A percentile compares a stretch with the other conserved stretches of the same genome.
Conservation (phyloP, 2,888 invertebrate species). For the Diloba caeruleocephala region DNA sequence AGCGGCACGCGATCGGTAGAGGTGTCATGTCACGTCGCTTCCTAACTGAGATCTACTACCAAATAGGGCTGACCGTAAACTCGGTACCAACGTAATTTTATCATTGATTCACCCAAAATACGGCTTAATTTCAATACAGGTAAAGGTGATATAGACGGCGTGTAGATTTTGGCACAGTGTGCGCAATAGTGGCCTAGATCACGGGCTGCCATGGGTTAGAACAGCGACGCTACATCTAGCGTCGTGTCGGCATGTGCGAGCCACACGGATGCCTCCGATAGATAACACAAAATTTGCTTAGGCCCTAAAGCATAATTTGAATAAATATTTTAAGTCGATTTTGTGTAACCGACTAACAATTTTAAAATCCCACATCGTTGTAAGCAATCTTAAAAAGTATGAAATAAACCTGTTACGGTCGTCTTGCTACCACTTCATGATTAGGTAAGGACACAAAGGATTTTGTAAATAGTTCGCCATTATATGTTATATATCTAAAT, state of each 20-base stretch:
- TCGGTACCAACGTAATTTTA: constrained; percentile 25
- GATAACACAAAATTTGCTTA: constrained; percentile 74
- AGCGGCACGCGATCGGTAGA: constrained; percentile 70
- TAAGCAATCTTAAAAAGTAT: too few species aligned
- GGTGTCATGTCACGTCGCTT: constrained; percentile 72
- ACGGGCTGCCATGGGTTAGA: constrained; percentile 63
- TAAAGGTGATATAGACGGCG: constrained; percentile 15
- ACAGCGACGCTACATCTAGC: constrained; percentile 58
- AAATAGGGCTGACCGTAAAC: constrained; percentile 69
- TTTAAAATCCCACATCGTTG: too few species aligned
- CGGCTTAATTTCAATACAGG: constrained; percentile 8
- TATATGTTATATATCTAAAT: too few species aligned
- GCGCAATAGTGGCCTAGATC: constrained; percentile 73
- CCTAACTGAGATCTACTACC: constrained; percentile 68
- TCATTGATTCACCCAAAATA: constrained; percentile 11
- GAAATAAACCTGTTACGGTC: too few species aligned
- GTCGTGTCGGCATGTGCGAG: constrained; percentile 73
- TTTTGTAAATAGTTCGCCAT: too few species aligned
- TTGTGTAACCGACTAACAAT: too few species aligned
- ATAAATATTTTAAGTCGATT: too few species aligned
- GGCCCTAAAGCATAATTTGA: background rate
- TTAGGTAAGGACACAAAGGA: too few species aligned
- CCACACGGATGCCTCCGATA: constrained; percentile 75
- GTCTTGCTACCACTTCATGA: too few species aligned
- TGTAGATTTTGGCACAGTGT: constrained; percentile 44